Evolutionary conservation across 2,113 vertebrate species (phyloP).

Genomic region (Pomatostomus ruficeps): DNA sequence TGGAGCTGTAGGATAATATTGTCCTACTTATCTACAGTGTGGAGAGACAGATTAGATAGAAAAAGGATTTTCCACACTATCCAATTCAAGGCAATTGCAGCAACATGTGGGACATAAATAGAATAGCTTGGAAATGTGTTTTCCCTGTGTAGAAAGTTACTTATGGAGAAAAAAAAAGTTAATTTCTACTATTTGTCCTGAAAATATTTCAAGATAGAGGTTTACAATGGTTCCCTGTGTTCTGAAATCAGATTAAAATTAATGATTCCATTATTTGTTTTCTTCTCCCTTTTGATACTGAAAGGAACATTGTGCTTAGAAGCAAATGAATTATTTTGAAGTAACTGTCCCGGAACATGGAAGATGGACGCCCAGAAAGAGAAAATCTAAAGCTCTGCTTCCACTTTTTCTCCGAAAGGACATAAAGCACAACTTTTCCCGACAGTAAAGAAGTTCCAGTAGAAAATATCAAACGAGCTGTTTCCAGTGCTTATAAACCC

Average conservation of each 20-base stretch:
- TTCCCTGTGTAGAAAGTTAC: slow-evolving; percentile 67
- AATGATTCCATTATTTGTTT: slow-evolving; percentile 44
- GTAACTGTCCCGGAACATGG: not conserved
- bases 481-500: not conserved
- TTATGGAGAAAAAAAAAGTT: not conserved
- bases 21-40: not conserved
- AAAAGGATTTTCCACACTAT: slow-evolving; percentile 64
- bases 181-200: not conserved
- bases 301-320: slow-evolving; percentile 70
- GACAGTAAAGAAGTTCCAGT: not conserved
- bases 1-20: slow-evolving; percentile 33
- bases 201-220: slow-evolving; percentile 1
- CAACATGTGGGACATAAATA: slow-evolving; percentile 68
- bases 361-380: not conserved
- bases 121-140: slow-evolving; percentile 66
- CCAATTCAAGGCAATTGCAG: slow-evolving; percentile 63
- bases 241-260: slow-evolving; percentile 38
- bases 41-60: not conserved
- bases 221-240: not conserved
- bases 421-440: not conserved
- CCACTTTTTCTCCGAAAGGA: not conserved
- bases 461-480: not conserved
- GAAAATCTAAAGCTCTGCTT: not conserved
- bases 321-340: slow-evolving; percentile 65
- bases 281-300: slow-evolving; percentile 56